Evolutionary conservation across 1,140 invertebrate species (phyloP), one percentile per base, ranked within the genome.

Genomic region (Zeugodacus cucurbitae): DNA sequence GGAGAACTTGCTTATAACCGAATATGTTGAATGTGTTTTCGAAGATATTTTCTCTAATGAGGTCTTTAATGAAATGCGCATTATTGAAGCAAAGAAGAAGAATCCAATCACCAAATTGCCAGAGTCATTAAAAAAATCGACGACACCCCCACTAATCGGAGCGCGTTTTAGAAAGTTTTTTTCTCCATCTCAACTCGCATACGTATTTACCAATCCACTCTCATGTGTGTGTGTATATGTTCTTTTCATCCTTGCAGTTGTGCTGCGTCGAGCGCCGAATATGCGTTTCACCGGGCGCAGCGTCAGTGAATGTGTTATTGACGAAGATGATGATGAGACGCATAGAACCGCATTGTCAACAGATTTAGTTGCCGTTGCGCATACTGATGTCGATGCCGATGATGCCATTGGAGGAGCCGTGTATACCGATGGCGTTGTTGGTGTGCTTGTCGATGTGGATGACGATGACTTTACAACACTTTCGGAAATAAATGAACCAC

Each of bases 401-500:
- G 89, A 86, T 41, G 89, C 87, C 8, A 87, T 89, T 57, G 90
- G 88, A 5, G 88, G 88, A n/a, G 89, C 90, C 70, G 89, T 90
- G n/a, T 89, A 90, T 86, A 90, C 89, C 89, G 90, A 91, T 86
- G 90, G 90, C 89, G 90, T 90, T 74, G 86, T 89, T 90, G 90
- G 41, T 82, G 74, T 44, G n/a, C 41, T 82, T 87, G 92, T 89
- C 89, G 92, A 91, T 88, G 90, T 89, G 22, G 90, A 93, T 89
- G 92, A 90, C 89, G 91, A 92, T 90, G 91, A 90, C 90, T 93
- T 93, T 90, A 92, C 92, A 91, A 91, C 90, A 88, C 89, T 93
- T 89, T 93, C 91, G 88, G 92, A 93, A 93, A 90, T 93, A 91
- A 93, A 93, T 93, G 92, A 93, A 90, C 90, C 91, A 89, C 91